A percentile compares a stretch with the other conserved stretches of the same genome.
Evolutionary conservation across 2,113 vertebrate genomes (phyloP).

Genomic region (Otocyon megalotis): DNA sequence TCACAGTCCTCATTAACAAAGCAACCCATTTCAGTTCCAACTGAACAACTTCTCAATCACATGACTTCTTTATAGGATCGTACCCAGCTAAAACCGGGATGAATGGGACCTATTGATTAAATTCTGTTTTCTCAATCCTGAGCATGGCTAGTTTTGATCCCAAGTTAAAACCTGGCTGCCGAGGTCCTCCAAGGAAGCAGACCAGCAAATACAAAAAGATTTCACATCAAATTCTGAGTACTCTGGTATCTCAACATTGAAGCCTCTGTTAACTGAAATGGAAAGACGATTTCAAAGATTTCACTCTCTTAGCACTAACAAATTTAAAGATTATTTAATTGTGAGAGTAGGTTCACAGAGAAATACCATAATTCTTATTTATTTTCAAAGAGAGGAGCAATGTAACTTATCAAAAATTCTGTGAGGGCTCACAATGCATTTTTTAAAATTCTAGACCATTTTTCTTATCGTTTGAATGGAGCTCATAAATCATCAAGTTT

Average conservation of each 20-base stretch:
- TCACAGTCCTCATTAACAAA: constrained; percentile 55
- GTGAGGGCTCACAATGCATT: not conserved
- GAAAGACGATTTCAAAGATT: not conserved
- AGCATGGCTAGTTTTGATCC: constrained; percentile 30
- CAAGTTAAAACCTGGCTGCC: constrained; percentile 34
- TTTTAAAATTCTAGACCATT: not conserved
- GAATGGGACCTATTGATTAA: not conserved
- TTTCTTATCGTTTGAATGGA: constrained; percentile 58
- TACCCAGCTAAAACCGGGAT: not conserved
- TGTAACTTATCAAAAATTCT: not conserved
- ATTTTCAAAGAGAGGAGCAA: constrained; percentile 23
- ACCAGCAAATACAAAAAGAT: not conserved
- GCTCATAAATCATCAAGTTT: constrained; percentile 59
- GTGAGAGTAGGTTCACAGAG: constrained; percentile 13
- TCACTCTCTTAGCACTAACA: not conserved
- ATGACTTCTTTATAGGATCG: constrained; percentile 14
- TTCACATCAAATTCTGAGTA: not conserved
- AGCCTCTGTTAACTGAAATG: not conserved
- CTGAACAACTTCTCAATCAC: constrained; percentile 37
- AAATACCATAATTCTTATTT: not conserved
- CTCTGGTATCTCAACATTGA: not conserved
- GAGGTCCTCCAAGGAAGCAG: not conserved
- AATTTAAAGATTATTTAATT: constrained; percentile 35
- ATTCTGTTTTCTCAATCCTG: not conserved
- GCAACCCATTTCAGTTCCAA: constrained; percentile 25